Conservation (phyloP, 2,113 vertebrate species). For the Sterrhoptilus dennistouni region DNA sequence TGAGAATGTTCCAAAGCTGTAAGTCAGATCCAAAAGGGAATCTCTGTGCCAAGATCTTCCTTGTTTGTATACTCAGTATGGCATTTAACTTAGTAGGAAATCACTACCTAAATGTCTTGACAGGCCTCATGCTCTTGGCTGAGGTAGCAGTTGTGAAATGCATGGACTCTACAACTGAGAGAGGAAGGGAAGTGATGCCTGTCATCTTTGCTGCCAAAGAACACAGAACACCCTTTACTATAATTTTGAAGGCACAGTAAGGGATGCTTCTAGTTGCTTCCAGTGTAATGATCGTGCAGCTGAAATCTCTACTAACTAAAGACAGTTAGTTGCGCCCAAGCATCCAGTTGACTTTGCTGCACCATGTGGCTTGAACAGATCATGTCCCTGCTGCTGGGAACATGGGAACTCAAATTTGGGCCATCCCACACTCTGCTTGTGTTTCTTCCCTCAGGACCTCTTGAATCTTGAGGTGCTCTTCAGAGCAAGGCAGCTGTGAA, state of each 20-base stretch:
- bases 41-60: not conserved
- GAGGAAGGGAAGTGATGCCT: not conserved
- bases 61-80: not conserved
- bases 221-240: not conserved
- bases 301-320: not conserved
- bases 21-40: not conserved
- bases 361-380: fast-evolving
- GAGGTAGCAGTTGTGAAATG: not conserved
- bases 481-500: not conserved
- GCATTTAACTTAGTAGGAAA: not conserved
- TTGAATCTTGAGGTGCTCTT: not conserved
- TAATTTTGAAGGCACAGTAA: not conserved
- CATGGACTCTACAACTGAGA: not conserved
- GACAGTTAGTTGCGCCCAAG: not conserved
- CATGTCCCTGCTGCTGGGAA: not conserved
- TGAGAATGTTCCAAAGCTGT: fast-evolving
- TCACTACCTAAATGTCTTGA: not conserved
- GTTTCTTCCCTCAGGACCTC: not conserved
- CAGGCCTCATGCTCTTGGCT: not conserved
- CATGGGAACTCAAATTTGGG: not conserved
- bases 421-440: not conserved
- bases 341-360: not conserved
- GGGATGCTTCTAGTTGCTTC: not conserved
- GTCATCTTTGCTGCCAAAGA: not conserved
- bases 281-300: not conserved